Evolutionary conservation across 2,113 vertebrate genomes (phyloP).

Genomic region (Varanus salvator): DNA sequence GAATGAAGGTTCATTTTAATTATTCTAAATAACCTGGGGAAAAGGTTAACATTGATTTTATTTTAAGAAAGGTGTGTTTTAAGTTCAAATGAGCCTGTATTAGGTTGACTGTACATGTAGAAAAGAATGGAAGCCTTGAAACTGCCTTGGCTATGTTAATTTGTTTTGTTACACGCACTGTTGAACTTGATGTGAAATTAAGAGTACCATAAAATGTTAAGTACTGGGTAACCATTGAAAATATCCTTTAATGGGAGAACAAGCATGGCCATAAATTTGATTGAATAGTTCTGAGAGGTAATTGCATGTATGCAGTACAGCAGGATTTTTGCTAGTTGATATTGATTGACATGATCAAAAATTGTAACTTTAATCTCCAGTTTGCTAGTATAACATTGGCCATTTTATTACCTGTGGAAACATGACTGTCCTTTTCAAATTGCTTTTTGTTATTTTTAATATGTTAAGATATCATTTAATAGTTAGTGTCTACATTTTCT

Average conservation of each 20-base stretch:
- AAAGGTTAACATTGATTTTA: conserved; percentile 43
- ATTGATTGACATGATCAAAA: conserved; percentile 45
- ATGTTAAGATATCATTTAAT: not conserved
- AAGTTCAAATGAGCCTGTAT: conserved; percentile 39
- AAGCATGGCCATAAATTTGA: conserved; percentile 72
- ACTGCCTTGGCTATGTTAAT: conserved; percentile 62
- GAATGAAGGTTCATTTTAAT: conserved; percentile 2
- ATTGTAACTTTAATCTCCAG: conserved; percentile 20
- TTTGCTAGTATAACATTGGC: not conserved
- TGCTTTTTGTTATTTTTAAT: not conserved
- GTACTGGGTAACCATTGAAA: conserved; percentile 74
- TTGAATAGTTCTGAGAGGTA: conserved; percentile 65
- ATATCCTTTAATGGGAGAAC: conserved; percentile 72
- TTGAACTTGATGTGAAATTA: conserved; percentile 80
- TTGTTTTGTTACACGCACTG: conserved; percentile 74
- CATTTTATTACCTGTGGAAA: not conserved
- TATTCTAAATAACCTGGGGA: conserved; percentile 41
- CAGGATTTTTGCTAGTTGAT: conserved; percentile 58
- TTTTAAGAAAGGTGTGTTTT: conserved; percentile 37
- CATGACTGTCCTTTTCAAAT: not conserved
- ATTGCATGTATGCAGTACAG: conserved; percentile 49
- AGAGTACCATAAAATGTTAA: conserved; percentile 78
- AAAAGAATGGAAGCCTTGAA: conserved; percentile 40
- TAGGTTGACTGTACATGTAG: conserved; percentile 48
- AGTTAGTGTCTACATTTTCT: not conserved